phyloP scores from a whole-genome alignment of 1,140 invertebrate species.

The Macrobrachium nipponense region DNA sequence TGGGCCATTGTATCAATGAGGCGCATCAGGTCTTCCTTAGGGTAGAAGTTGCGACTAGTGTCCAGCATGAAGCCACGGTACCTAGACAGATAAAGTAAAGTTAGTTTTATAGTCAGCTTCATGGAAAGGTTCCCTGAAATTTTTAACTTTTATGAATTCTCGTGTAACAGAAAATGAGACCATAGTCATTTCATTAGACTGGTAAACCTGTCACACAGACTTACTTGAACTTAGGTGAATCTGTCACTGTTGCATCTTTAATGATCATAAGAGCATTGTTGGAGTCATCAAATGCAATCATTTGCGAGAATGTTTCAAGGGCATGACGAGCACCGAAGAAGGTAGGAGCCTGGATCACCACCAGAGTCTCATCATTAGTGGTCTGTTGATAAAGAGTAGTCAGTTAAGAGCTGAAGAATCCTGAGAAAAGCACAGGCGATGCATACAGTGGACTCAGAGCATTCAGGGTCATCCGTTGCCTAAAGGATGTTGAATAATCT shows the following conservation, averaged over 20 bases:
- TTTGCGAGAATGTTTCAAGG: constrained; percentile 66
- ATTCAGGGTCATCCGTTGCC: too few species aligned
- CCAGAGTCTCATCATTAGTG: constrained; percentile 19
- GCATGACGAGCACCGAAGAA: constrained; percentile 67
- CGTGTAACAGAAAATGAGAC: background rate
- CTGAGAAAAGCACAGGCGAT: background rate
- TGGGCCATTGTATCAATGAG: constrained; percentile 84
- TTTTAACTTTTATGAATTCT: background rate
- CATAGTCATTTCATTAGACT: background rate
- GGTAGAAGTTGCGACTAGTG: constrained; percentile 70
- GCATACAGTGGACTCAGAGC: background rate
- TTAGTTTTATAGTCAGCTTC: background rate
- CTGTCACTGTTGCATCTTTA: constrained; percentile 17
- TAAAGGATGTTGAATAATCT: too few species aligned
- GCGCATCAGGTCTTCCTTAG: constrained; percentile 77
- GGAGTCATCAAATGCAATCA: constrained; percentile 64
- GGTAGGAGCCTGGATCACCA: constrained; percentile 64
- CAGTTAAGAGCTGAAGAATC: background rate
- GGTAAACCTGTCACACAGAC: background rate
- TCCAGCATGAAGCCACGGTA: constrained; percentile 62
- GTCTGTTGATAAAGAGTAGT: constrained; percentile 18
- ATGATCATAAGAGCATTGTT: constrained; percentile 41
- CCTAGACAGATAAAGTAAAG: constrained; percentile 1
- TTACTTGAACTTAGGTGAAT: constrained; percentile 37
- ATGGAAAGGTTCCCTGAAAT: background rate